Evolutionary conservation across 2,797 vertebrate genomes (phyloP).

Genomic region (Capromys pilorides): DNA sequence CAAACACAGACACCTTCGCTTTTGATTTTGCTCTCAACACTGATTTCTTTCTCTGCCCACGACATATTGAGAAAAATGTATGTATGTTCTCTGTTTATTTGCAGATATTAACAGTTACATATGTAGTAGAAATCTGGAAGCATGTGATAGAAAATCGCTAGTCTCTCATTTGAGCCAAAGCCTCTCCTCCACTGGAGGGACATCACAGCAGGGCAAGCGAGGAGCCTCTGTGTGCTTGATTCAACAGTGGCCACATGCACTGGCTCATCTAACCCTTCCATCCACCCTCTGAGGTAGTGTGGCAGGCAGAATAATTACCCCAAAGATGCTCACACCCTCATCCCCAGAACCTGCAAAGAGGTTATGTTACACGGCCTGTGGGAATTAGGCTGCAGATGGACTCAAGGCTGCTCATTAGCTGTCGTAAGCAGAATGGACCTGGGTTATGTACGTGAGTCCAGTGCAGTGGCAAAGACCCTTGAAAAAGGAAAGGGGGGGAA

Average conservation of each 20-base stretch:
- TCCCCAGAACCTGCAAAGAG: background rate
- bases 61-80: background rate
- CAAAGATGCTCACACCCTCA: background rate
- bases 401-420: background rate
- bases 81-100: background rate
- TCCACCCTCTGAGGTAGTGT: background rate
- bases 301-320: background rate
- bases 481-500: background rate
- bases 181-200: background rate
- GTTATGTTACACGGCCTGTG: background rate
- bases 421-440: conserved; percentile 8
- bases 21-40: background rate
- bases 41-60: background rate
- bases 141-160: background rate
- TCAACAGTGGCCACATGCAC: background rate
- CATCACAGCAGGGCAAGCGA: background rate
- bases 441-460: background rate
- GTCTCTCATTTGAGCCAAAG: background rate
- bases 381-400: background rate
- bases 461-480: background rate
- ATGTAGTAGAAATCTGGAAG: background rate
- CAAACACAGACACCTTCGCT: background rate
- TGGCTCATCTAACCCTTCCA: background rate
- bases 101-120: background rate
- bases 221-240: background rate